Evolutionary conservation across 2,888 invertebrate genomes (phyloP).

Genomic region (Polia nebulosa): DNA sequence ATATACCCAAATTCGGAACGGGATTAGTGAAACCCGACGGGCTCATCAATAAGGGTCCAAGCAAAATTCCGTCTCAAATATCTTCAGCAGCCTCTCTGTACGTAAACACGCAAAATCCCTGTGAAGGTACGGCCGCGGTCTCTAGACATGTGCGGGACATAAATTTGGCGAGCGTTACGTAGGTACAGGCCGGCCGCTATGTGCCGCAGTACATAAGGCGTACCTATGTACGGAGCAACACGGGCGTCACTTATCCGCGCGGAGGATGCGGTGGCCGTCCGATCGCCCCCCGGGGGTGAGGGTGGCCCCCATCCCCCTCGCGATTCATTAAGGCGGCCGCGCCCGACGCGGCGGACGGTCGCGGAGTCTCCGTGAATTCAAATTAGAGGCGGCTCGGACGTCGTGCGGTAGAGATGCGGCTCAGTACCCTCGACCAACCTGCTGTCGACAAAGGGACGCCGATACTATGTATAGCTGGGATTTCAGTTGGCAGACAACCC

Average conservation of each 20-base stretch:
- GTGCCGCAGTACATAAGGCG: conserved; percentile 87
- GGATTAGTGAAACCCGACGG: conserved; percentile 77
- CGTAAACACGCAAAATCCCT: conserved; percentile 91
- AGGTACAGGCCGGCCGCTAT: conserved; percentile 89
- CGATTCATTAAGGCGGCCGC: conserved; percentile 91
- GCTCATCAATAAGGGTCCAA: conserved; percentile 88
- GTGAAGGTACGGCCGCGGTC: conserved; percentile 90
- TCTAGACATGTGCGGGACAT: conserved; percentile 91
- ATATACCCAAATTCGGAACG: conserved; percentile 57
- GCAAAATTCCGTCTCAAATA: conserved; percentile 87
- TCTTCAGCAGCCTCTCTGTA: conserved; percentile 84
- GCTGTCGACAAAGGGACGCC: conserved; percentile 61
- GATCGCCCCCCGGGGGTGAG: conserved; percentile 82
- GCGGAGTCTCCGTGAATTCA: conserved; percentile 91
- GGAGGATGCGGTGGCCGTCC: conserved; percentile 90
- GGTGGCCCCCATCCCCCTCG: conserved; percentile 82
- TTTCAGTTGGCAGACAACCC: conserved; percentile 37
- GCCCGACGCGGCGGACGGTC: conserved; percentile 90
- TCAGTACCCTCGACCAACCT: conserved; percentile 38
- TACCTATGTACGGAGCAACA: conserved; percentile 88
- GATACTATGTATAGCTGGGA: conserved; percentile 31
- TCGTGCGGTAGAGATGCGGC: conserved; percentile 83
- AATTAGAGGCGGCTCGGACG: conserved; percentile 91
- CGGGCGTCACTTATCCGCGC: conserved; percentile 91
- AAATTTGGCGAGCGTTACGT: conserved; percentile 90